Conservation (phyloP, 2,888 invertebrate species). For the Drosophila acutilabella region DNA sequence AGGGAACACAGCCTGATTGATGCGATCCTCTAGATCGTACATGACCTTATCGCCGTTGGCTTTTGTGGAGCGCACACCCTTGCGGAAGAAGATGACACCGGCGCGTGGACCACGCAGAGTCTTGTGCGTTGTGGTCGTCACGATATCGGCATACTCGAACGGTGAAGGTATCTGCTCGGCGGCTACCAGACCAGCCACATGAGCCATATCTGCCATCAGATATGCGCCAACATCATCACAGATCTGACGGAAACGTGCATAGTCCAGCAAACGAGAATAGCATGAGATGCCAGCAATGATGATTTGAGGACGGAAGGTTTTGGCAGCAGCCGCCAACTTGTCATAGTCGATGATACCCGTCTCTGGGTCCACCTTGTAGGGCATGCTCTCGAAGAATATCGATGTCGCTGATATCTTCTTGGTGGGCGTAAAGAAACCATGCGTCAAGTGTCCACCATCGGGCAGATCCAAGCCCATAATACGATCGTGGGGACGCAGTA, state of each 20-base stretch:
- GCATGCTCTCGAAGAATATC: slow-evolving; percentile 99
- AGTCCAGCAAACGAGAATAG: slow-evolving; percentile 96
- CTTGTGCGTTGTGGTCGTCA: slow-evolving; percentile 98
- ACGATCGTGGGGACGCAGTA: slow-evolving; percentile 95
- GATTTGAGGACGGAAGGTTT: slow-evolving; percentile 94
- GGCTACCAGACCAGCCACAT: slow-evolving; percentile 96
- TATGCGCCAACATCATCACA: slow-evolving; percentile 94
- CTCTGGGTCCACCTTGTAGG: slow-evolving; percentile 94
- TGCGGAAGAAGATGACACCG: slow-evolving; percentile 96
- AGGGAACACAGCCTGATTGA: slow-evolving; percentile 90
- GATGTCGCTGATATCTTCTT: slow-evolving; percentile 98
- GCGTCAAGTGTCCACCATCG: slow-evolving; percentile 98
- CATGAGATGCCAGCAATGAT: slow-evolving; percentile 98
- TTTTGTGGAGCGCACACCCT: slow-evolving; percentile 92
- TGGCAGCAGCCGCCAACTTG: slow-evolving; percentile 91
- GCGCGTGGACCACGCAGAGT: slow-evolving; percentile 95
- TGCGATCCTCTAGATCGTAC: slow-evolving; percentile 95
- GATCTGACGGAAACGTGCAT: slow-evolving; percentile 93
- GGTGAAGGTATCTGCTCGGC: slow-evolving; percentile 95
- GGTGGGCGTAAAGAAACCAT: slow-evolving; percentile 94
- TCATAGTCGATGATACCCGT: slow-evolving; percentile 98
- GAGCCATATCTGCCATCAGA: slow-evolving; percentile 98
- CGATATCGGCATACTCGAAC: slow-evolving; percentile 95
- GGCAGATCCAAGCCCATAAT: slow-evolving; percentile 99
- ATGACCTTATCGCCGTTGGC: slow-evolving; percentile 93